Evolutionary conservation across 2,888 invertebrate genomes (phyloP), one percentile per base, ranked within the genome.

Genomic region (Hydriomena furcata): DNA sequence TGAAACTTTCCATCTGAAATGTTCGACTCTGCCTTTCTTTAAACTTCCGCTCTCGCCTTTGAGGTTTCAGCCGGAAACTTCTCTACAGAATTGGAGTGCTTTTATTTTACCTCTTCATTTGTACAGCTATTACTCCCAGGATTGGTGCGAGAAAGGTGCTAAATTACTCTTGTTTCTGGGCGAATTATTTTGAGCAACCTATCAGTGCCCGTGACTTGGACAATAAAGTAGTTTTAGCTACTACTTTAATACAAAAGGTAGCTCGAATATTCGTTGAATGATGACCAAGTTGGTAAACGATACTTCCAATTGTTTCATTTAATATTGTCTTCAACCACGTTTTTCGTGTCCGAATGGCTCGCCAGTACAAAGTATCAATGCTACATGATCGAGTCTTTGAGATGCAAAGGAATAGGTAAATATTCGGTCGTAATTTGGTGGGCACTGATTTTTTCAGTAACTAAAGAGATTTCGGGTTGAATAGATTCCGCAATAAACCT

Each of bases 21-120:
- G 71, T 74, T 80, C 74, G 69, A 68, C 68, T 71, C 67, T 72
- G 76, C 76, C 73, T 76, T 80, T 82, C 77, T 80, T 80, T 78
- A 74, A 82, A 82, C 79, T 84, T 84, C 70, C 69, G 67, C 66
- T 64, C 63, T 71, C 68, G 76, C 76, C 77, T 83, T 84, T 83
- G 83, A 80, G 84, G 84, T 79, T 84, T 76, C 73, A 79, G 71
- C 71, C 64, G 71, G 73, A 80, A 83, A 78, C 75, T 79, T 74
- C 68, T 73, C 76, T 75, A 71, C 58, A 52, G 58, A 69, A 68
- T 61, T 66, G 45, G 32, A 55, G 63, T 67, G 62, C 62, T 76
- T 76, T 77, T 76, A 72, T 76, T 76, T 68, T 70, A 63, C 62
- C 60, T 69, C 66, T 58, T 53, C 57, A 51, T 52, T 59, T 36